Conservation (phyloP, 2,797 vertebrate genomes). For the Enteromius viviparus region DNA sequence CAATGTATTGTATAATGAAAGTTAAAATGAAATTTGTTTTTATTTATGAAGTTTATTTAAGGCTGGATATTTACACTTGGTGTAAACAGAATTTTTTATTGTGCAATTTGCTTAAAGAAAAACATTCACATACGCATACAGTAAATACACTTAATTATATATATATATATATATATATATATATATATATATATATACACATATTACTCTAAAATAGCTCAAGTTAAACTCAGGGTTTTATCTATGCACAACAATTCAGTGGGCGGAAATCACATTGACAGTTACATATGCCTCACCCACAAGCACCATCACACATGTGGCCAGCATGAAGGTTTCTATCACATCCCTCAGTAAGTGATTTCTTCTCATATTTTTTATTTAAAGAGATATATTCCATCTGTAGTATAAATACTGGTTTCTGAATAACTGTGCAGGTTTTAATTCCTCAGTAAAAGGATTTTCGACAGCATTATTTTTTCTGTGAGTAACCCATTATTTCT, state of each 20-base stretch:
- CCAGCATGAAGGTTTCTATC: conserved; percentile 9
- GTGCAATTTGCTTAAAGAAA: not conserved
- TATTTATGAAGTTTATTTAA: too few relatives aligned
- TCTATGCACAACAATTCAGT: not conserved
- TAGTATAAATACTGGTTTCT: not conserved
- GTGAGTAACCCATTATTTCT: not conserved
- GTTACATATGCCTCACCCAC: not conserved
- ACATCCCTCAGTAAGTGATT: conserved; percentile 27
- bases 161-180: too few relatives aligned
- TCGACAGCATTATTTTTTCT: not conserved
- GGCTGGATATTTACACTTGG: too few relatives aligned
- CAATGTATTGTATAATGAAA: too few relatives aligned
- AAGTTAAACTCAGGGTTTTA: not conserved
- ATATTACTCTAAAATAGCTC: not conserved
- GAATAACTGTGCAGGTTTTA: not conserved
- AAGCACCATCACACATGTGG: conserved; percentile 25
- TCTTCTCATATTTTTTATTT: not conserved
- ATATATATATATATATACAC: too few relatives aligned
- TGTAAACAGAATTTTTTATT: not conserved
- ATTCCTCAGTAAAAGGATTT: not conserved
- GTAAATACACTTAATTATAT: too few relatives aligned
- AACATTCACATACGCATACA: not conserved
- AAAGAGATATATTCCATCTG: not conserved
- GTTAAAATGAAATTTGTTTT: too few relatives aligned
- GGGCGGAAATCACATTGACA: not conserved